A percentile compares a stretch with the other conserved stretches of the same genome.
Evolutionary conservation across 2,113 vertebrate genomes (phyloP).

Genomic region (Myiozetetes cayanensis): DNA sequence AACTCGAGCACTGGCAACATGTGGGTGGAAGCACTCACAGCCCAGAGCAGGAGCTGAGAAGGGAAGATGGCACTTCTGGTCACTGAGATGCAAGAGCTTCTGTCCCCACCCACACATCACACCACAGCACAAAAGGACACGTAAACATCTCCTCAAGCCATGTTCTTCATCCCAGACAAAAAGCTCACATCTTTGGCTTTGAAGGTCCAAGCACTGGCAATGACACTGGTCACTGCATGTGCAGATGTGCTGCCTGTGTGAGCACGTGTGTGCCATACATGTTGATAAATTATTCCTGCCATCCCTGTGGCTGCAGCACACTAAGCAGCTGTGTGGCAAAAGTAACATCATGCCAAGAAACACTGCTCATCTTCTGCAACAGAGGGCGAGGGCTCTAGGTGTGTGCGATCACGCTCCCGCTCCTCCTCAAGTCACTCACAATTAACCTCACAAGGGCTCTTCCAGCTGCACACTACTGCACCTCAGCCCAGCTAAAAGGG

Average conservation of each 20-base stretch:
- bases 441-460: not conserved
- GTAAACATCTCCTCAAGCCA: not conserved
- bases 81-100: not conserved
- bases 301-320: not conserved
- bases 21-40: not conserved
- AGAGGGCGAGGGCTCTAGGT: not conserved
- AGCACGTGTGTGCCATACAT: accelerated
- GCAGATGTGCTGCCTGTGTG: not conserved
- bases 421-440: not conserved
- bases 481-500: not conserved
- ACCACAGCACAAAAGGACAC: not conserved
- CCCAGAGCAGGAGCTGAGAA: not conserved
- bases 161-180: not conserved
- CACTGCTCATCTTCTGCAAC: accelerated
- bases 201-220: not conserved
- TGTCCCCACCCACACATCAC: not conserved
- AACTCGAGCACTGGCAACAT: not conserved
- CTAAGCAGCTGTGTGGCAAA: not conserved
- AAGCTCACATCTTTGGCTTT: not conserved
- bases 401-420: not conserved
- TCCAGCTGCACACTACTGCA: not conserved
- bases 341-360: not conserved
- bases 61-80: not conserved
- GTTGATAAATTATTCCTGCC: not conserved
- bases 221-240: accelerated